These are phyloP conservation scores for Buceros bicornis DNA, from an alignment of 2,797 vertebrate genomes.

Conservation along the genomic window DNA sequence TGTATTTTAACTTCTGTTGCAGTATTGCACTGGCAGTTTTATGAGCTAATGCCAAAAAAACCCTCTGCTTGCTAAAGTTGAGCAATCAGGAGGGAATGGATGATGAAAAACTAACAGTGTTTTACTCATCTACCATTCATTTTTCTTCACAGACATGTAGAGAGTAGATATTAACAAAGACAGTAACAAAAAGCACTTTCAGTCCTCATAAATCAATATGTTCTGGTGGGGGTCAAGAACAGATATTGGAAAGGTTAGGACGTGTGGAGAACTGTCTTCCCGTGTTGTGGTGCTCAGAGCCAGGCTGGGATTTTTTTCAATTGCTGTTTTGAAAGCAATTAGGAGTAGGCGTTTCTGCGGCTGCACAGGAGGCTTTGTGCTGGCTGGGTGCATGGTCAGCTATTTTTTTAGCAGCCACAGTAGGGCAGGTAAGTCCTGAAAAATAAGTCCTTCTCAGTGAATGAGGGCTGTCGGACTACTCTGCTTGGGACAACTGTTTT, in stretches of 20 bases:
- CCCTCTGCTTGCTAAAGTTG: conserved; percentile 27
- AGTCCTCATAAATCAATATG: conserved; percentile 11
- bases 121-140: conserved; percentile 56
- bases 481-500: background rate
- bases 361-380: conserved; percentile 6
- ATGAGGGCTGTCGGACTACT: background rate
- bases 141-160: conserved; percentile 9
- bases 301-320: background rate
- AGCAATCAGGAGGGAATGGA: conserved; percentile 45
- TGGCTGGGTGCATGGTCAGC: background rate
- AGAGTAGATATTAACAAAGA: conserved; percentile 24
- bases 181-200: conserved; percentile 36
- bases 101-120: conserved; percentile 66
- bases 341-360: conserved; percentile 34
- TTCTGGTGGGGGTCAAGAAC: conserved; percentile 32
- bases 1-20: conserved; percentile 27
- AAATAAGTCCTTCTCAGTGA: background rate
- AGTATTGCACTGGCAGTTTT: conserved; percentile 2
- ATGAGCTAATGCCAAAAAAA: conserved; percentile 15
- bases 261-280: background rate
- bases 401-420: background rate
- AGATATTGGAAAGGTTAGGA: conserved; percentile 20
- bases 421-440: conserved; percentile 6
- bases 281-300: background rate
- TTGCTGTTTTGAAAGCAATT: conserved; percentile 39